Evolutionary conservation across 1,140 invertebrate species (phyloP).

Genomic region (Arion vulgaris): DNA sequence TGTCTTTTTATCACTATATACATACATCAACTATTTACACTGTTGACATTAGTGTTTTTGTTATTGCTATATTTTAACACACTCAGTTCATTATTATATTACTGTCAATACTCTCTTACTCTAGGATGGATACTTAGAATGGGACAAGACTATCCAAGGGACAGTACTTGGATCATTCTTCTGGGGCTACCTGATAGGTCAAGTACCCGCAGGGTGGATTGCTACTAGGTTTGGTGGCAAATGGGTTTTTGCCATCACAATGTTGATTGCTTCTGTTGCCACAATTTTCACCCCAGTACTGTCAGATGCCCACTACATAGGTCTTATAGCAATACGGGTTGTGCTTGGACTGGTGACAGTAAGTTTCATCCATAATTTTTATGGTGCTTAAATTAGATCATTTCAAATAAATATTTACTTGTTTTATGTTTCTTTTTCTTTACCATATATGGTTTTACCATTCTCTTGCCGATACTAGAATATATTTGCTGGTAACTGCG

Average conservation of each 20-base stretch:
- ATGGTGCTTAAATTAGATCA: too few relatives aligned
- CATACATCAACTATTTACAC: too few relatives aligned
- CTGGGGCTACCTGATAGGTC: constrained; percentile 72
- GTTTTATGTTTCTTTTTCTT: neutral
- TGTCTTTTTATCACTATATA: too few relatives aligned
- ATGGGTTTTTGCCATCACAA: constrained; percentile 61
- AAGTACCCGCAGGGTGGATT: constrained; percentile 72
- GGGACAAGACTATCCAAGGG: constrained; percentile 70
- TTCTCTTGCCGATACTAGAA: too few relatives aligned
- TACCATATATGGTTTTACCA: too few relatives aligned
- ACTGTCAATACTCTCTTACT: neutral
- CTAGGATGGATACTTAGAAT: constrained; percentile 69
- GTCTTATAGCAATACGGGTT: constrained; percentile 66
- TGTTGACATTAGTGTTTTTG: too few relatives aligned
- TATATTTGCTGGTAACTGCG: too few relatives aligned
- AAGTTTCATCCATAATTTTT: constrained; percentile 50
- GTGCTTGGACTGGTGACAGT: constrained; percentile 68
- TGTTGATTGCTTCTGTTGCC: constrained; percentile 56
- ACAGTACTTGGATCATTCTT: constrained; percentile 71
- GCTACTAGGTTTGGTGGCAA: constrained; percentile 71
- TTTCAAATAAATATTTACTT: neutral
- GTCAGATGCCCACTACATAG: constrained; percentile 56
- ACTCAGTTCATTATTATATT: too few relatives aligned
- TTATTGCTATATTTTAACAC: too few relatives aligned
- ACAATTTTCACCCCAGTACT: constrained; percentile 68